These are phyloP conservation scores for Lepidocyrtoides sp. DNA, from an alignment of 2,888 invertebrate species.

Conservation along the genomic window DNA sequence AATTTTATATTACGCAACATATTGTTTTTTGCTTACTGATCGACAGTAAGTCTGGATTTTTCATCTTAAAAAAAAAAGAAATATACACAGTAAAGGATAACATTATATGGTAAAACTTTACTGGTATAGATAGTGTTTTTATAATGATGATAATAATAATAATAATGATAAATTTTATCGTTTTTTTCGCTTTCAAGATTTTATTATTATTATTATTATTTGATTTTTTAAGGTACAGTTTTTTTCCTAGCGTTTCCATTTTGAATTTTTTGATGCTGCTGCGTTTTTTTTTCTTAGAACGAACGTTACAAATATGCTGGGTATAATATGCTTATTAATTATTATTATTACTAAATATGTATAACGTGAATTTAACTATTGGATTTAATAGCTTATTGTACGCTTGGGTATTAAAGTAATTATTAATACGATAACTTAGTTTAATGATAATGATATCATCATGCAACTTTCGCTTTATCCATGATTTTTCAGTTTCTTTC, in stretches of 20 bases:
- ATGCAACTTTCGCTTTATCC: background rate
- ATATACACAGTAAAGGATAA: background rate
- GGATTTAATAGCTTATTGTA: too few relatives aligned
- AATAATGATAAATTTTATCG: conserved; percentile 46
- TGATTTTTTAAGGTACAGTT: conserved; percentile 69
- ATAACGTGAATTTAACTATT: too few relatives aligned
- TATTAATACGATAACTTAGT: too few relatives aligned
- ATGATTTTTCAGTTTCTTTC: too few relatives aligned
- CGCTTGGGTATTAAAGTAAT: too few relatives aligned
- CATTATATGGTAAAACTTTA: background rate
- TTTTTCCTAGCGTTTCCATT: conserved; percentile 73
- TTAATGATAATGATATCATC: conserved; percentile 9
- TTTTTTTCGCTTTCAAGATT: conserved; percentile 57
- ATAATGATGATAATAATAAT: conserved; percentile 24
- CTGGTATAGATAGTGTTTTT: background rate
- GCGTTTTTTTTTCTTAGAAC: conserved; percentile 3
- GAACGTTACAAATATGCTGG: background rate
- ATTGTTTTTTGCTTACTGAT: conserved; percentile 59
- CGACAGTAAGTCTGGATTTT: conserved; percentile 63
- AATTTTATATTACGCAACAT: background rate
- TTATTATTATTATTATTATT: conserved; percentile 61
- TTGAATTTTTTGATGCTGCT: conserved; percentile 56
- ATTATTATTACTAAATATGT: too few relatives aligned
- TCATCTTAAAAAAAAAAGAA: background rate
- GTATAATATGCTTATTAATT: too few relatives aligned